Evolutionary conservation across 2,797 vertebrate species (phyloP).

Genomic region (Triplophysa yarkandensis): DNA sequence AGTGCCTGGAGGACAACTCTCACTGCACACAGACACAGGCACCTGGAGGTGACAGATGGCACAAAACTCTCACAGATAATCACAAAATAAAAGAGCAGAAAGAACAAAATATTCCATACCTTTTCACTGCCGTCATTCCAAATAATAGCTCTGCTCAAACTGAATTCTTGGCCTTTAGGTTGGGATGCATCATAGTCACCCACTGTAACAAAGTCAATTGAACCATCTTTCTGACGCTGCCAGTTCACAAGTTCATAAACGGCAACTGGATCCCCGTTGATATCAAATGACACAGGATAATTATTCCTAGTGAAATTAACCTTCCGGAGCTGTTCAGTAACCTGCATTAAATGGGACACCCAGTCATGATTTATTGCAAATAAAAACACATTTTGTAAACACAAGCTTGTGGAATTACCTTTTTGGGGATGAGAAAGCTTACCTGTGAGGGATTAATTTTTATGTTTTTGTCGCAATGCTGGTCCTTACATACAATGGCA

Average conservation of each 20-base stretch:
- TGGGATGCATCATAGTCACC: constrained; percentile 70
- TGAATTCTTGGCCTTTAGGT: constrained; percentile 62
- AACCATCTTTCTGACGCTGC: constrained; percentile 62
- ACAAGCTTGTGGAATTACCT: neutral
- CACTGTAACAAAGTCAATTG: constrained; percentile 64
- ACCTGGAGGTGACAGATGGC: constrained; percentile 56
- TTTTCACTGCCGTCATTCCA: constrained; percentile 65
- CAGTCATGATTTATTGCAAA: neutral
- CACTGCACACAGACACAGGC: constrained; percentile 69
- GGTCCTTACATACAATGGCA: constrained; percentile 57
- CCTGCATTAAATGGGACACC: constrained; percentile 49
- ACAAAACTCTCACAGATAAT: neutral
- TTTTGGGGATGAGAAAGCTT: constrained; percentile 2
- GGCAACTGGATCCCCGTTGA: constrained; percentile 72
- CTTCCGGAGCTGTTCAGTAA: constrained; percentile 63
- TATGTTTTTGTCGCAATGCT: constrained; percentile 56
- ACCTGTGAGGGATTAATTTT: constrained; percentile 65
- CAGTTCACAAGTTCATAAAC: constrained; percentile 76
- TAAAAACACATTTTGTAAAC: neutral
- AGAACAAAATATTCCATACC: neutral
- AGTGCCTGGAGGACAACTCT: constrained; percentile 68
- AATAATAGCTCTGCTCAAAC: constrained; percentile 59
- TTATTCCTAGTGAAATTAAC: constrained; percentile 66
- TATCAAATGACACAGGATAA: constrained; percentile 73
- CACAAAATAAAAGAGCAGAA: neutral